These are phyloP conservation scores for Macrophya annulata DNA, from an alignment of 2,888 invertebrate genomes.

Conservation along the genomic window DNA sequence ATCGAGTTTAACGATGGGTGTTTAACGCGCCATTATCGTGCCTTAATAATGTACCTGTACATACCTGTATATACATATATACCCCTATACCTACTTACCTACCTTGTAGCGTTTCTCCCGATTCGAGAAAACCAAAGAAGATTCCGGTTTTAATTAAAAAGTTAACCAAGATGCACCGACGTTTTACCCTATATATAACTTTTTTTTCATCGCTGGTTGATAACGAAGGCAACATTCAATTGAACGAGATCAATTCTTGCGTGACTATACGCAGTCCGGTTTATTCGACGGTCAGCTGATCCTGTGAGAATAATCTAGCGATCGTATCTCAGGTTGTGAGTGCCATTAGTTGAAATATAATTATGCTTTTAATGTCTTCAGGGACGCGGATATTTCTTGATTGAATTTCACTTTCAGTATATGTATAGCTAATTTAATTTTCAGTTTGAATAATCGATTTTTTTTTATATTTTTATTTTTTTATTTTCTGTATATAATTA, in stretches of 20 bases:
- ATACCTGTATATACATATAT: too few relatives aligned
- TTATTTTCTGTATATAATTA: neutral
- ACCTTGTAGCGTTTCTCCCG: neutral
- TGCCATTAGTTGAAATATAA: constrained; percentile 20
- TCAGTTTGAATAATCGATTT: neutral
- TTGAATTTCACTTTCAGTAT: neutral
- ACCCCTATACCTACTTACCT: neutral
- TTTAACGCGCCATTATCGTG: constrained; percentile 9
- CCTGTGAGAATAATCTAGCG: constrained; percentile 25
- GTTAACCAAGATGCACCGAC: neutral
- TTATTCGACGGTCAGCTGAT: constrained; percentile 14
- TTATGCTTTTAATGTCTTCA: constrained; percentile 41
- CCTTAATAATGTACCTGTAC: neutral
- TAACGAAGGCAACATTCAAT: neutral
- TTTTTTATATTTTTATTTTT: neutral
- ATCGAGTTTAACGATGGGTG: constrained; percentile 18
- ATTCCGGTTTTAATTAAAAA: constrained; percentile 29
- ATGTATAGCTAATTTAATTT: neutral
- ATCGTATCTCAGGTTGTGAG: neutral
- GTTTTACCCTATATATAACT: neutral
- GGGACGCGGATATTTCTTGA: constrained; percentile 26
- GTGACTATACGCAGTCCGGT: neutral
- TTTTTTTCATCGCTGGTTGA: neutral
- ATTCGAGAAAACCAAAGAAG: neutral
- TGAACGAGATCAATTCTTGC: constrained; percentile 8